Percentiles rank a stretch among this genome's conserved stretches.
These are phyloP conservation scores for Nesidiocoris tenuis DNA, from an alignment of 2,888 invertebrate genomes.

Conservation along the genomic window DNA sequence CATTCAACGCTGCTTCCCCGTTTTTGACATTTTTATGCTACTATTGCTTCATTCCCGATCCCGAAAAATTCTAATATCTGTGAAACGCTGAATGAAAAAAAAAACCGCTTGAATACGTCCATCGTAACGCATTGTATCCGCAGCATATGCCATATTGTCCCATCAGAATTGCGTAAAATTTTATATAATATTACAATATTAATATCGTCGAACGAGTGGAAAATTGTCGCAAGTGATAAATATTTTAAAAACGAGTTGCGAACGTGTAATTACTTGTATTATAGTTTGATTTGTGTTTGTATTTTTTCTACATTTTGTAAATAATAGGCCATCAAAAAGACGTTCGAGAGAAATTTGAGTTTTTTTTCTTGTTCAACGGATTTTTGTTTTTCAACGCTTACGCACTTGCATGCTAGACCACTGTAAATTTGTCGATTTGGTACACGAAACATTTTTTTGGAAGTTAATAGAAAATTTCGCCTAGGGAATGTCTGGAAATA, in stretches of 20 bases:
- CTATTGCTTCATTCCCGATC: background rate
- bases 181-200: background rate
- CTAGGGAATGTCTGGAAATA: no score
- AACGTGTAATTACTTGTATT: conserved; percentile 16
- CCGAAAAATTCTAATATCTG: background rate
- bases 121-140: background rate
- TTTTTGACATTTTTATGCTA: background rate
- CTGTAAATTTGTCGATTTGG: no score
- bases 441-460: no score
- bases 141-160: background rate
- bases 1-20: no score
- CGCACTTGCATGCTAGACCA: no score
- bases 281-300: background rate
- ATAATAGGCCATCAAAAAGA: background rate
- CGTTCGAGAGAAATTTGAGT: background rate
- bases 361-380: no score
- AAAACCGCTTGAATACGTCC: background rate
- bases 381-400: no score
- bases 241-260: conserved; percentile 2
- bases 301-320: conserved; percentile 8
- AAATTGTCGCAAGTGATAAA: background rate
- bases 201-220: background rate
- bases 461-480: no score
- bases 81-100: background rate
- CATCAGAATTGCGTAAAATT: background rate